Percentiles rank a stretch among this genome's conserved stretches.
phyloP scores from a whole-genome alignment of 2,797 vertebrate genomes.

The Scolopax rusticola region DNA sequence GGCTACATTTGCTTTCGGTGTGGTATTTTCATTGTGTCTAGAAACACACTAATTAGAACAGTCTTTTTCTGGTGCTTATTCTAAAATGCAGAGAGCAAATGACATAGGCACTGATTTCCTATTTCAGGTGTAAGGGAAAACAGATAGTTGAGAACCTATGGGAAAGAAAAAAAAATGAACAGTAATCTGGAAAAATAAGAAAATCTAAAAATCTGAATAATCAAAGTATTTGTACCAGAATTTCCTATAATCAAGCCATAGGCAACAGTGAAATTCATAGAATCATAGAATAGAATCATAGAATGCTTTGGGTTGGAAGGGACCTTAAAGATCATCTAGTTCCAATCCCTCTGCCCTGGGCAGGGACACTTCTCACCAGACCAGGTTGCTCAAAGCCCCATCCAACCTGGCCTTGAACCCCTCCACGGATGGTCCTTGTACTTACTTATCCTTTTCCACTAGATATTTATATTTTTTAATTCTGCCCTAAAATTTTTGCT shows the following conservation, averaged over 20 bases:
- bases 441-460: not conserved
- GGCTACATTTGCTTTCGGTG: not conserved
- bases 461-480: not conserved
- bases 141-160: not conserved
- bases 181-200: not conserved
- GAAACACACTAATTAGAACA: not conserved
- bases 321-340: not conserved
- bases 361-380: not conserved
- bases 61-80: not conserved
- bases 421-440: not conserved
- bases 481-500: not conserved
- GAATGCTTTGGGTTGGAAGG: not conserved
- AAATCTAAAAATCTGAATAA: not conserved
- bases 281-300: not conserved
- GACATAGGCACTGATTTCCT: not conserved
- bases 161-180: not conserved
- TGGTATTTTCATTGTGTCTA: not conserved
- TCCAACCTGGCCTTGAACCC: not conserved
- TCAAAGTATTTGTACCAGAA: not conserved
- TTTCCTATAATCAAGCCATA: not conserved
- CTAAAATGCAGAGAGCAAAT: not conserved
- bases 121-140: not conserved
- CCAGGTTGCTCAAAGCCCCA: not conserved
- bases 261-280: not conserved
- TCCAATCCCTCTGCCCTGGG: not conserved